Base-by-base conservation (phyloP, 1,140 invertebrate species). In the Lithobius niger region DNA sequence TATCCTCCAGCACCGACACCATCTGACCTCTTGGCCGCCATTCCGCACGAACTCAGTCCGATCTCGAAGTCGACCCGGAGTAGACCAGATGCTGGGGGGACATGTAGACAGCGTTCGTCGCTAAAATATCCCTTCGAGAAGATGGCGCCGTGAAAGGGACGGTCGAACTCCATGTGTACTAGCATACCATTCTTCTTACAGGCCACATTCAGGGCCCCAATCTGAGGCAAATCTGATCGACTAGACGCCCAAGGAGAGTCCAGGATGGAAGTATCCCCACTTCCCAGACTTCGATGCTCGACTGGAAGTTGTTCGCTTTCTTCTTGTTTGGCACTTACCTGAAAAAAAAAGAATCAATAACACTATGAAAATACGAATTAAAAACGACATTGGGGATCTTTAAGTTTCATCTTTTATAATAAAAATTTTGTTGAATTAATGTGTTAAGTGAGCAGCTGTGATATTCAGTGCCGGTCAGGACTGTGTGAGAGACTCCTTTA, bases 111-210 rank as follows among this genome's bases (percentile, higher is more conserved):
- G 64, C 89, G 86, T 1, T 83, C 77, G 66, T 92, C 88, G 61
- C 86, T 90, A 71, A 91, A 93, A 73, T 73, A 69, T 50, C 73
- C 88, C 71, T 93, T 93, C 52, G 86, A 91, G 75, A 95, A 95
- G 60, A 95, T 91, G 81, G 94, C 91, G 2, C 91, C 91, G 69
- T 93, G 92, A 73, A 95, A 95, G 0, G 91, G 89, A 26, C 89
- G 76, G 67, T 94, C 90, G 71, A 95, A 94, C 67, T 92, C 88
- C 61, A 95, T 89, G 69, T 89, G 90, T 4, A 94, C 89, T 26
- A 88, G 76, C 90, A 95, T 95, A 65, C 90, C 84, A 40, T 89
- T 93, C 71, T 94, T 95, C 69, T 94, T 90, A 69, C 91, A 95
- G 67, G 93, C 88, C 42, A 95, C 91, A 71, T 95, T 89, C 26